Base-by-base conservation (phyloP, 2,113 vertebrate species). In the Scalopus aquaticus region DNA sequence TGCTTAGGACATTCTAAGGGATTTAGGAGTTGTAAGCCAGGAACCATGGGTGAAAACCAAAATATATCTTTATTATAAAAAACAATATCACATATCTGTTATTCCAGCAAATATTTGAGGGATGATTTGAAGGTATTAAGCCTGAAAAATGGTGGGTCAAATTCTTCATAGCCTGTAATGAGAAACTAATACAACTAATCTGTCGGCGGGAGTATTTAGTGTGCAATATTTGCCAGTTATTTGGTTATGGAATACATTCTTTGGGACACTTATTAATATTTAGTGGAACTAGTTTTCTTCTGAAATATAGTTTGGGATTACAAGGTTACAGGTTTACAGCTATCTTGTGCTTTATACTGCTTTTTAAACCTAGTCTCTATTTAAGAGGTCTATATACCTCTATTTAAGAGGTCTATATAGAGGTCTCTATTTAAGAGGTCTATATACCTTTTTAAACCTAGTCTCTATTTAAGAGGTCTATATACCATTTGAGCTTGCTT, bases 351-450 rank as follows among this genome's bases (percentile, higher is more conserved):
- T 84, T 91, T 72, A n/a, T n/a, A 32, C 20, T 69, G 46, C 19
- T 39, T 24, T 46, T 10, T 28, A 65, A 80, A 37, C 44, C 19
- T 44, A 49, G 8, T 88, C n/a, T 90, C 9, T 87, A 2, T 88
- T 83, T 79, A 95, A 87, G 74, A 69, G 28, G 9, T 79, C 19
- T 65, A 0, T 83, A n/a, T 35, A 19, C 46, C 7, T 90, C 9
- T 87, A 2, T 88, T 83, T 79, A 95, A 87, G 74, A 69, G 28
- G 9, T 79, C 19, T 65, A 0, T 83, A n/a, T 35, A 19, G n/a
- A n/a, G n/a, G n/a, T n/a, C n/a, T 90, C 9, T 87, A 2, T 88
- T 83, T 79, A 95, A 87, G 74, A 69, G 28, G 9, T 79, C 19
- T 65, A 0, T 72, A n/a, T n/a, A 32, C 20, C n/a, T n/a, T n/a